These are phyloP conservation scores for Regulus satrapa DNA, from an alignment of 2,113 vertebrate genomes.

Conservation along the genomic window DNA sequence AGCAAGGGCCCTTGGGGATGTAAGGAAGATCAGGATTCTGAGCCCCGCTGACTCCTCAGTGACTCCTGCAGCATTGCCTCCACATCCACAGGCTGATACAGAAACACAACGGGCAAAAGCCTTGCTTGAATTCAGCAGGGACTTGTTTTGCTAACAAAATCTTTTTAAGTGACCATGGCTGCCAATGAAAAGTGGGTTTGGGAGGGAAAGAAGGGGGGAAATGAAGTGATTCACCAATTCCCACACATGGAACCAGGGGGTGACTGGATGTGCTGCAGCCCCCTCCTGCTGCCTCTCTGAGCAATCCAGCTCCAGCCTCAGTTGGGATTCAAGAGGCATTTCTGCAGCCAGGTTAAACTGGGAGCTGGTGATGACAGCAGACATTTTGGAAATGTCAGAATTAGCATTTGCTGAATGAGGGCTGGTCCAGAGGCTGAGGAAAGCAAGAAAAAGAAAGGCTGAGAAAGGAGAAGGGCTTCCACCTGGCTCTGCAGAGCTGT, in stretches of 20 bases:
- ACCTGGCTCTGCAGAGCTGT: background rate
- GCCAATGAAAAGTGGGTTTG: background rate
- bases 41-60: background rate
- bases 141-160: background rate
- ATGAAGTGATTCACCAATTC: background rate
- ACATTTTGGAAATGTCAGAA: constrained; percentile 67
- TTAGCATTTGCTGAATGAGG: constrained; percentile 47
- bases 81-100: constrained; percentile 20
- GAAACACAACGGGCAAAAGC: background rate
- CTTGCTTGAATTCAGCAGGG: background rate
- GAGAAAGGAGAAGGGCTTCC: background rate
- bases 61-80: background rate
- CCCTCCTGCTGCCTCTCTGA: constrained; percentile 36
- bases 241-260: background rate
- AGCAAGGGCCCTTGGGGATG: rapidly evolving
- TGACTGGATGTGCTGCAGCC: constrained; percentile 37
- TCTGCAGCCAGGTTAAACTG: constrained; percentile 40
- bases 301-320: constrained; percentile 55
- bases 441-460: background rate
- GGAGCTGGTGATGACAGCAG: constrained; percentile 64
- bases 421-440: background rate
- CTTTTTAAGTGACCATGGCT: background rate
- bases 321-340: constrained; percentile 64
- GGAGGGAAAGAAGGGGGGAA: background rate
- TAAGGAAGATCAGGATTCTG: background rate